phyloP scores from a whole-genome alignment of 2,113 vertebrate species.

The Lasiurus borealis region DNA sequence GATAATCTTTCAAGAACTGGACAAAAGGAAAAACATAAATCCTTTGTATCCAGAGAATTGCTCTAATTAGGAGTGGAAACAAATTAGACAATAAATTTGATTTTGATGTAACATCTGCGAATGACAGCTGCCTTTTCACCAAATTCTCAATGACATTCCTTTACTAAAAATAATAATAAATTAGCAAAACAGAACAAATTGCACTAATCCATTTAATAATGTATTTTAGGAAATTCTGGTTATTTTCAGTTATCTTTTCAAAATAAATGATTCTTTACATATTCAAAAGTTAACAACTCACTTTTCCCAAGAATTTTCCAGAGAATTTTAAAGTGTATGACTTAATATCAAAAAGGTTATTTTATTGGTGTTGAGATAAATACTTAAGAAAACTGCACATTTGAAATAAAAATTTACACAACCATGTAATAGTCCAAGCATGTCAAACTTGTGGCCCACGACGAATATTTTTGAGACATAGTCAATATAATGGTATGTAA shows the following conservation, averaged over 20 bases:
- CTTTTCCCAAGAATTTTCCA: conserved; percentile 37
- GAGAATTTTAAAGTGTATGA: conserved; percentile 49
- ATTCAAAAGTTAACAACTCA: conserved; percentile 49
- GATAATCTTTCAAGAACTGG: conserved; percentile 86
- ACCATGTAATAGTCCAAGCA: neutral
- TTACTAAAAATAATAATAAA: conserved; percentile 79
- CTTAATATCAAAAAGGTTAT: conserved; percentile 45
- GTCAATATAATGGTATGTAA: too few species aligned
- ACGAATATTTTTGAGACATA: too few species aligned
- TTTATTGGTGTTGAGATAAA: conserved; percentile 31
- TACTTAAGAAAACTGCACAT: conserved; percentile 47
- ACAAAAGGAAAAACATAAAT: conserved; percentile 87
- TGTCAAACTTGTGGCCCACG: too few species aligned
- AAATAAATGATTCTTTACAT: conserved; percentile 55
- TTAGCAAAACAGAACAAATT: neutral
- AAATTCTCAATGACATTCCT: conserved; percentile 78
- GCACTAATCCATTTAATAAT: conserved; percentile 56
- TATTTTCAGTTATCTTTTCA: conserved; percentile 42
- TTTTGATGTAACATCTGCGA: conserved; percentile 86
- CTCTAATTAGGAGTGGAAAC: conserved; percentile 87
- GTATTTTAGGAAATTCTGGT: conserved; percentile 51
- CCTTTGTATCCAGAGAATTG: conserved; percentile 84
- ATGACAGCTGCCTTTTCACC: conserved; percentile 83
- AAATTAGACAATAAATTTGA: conserved; percentile 86
- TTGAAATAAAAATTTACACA: conserved; percentile 41